phyloP scores from a whole-genome alignment of 2,888 invertebrate genomes.

The Drosophila birchii region DNA sequence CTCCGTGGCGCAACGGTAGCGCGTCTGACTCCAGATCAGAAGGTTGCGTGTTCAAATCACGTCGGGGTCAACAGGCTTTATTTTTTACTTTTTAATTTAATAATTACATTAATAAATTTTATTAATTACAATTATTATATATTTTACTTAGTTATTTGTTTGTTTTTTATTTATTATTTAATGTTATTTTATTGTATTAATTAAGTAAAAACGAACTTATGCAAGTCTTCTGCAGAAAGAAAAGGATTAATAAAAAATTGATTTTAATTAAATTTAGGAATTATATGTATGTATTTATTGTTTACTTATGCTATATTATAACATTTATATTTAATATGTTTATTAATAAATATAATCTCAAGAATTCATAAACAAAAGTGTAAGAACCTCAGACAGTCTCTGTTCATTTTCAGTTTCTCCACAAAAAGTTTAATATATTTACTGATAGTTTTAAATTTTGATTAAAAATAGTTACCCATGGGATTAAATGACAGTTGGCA shows the following conservation, averaged over 20 bases:
- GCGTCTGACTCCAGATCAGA: constrained; percentile 11
- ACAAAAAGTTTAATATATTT: neutral
- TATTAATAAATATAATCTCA: neutral
- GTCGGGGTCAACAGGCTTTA: neutral
- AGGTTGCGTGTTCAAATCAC: constrained; percentile 13
- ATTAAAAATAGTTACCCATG: neutral
- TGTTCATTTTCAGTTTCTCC: neutral
- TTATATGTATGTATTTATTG: too few species aligned
- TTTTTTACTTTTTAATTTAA: neutral
- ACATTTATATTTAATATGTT: neutral
- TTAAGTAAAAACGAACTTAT: neutral
- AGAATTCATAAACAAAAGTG: too few species aligned
- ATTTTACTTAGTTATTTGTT: neutral
- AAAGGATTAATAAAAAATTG: too few species aligned
- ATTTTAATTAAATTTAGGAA: too few species aligned
- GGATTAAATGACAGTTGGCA: neutral
- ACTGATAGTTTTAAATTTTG: neutral
- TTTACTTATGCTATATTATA: neutral
- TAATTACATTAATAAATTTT: neutral
- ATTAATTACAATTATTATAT: neutral
- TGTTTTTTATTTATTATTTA: neutral
- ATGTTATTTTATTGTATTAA: neutral
- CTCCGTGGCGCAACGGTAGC: constrained; percentile 17
- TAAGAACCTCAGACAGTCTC: neutral
- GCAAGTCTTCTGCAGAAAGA: too few species aligned